Evolutionary conservation across 2,113 vertebrate genomes (phyloP).

Genomic region (Lophius piscatorius): DNA sequence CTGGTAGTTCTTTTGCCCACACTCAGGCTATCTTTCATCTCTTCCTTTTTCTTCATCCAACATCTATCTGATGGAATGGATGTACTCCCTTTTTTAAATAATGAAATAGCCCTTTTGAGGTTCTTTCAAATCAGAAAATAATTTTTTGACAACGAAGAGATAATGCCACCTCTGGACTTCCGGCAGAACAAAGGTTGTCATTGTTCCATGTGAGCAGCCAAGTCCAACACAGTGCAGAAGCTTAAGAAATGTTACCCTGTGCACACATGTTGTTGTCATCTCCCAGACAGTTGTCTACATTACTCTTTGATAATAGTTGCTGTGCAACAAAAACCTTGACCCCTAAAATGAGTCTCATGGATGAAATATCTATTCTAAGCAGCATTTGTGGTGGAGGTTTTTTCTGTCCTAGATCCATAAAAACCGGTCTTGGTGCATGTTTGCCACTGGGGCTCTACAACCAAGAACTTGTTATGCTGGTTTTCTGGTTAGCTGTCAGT

Average conservation of each 20-base stretch:
- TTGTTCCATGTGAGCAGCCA: constrained; percentile 18
- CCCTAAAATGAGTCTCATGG: not conserved
- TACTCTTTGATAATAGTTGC: not conserved
- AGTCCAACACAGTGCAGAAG: not conserved
- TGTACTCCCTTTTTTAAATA: constrained; percentile 55
- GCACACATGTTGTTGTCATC: not conserved
- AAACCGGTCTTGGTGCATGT: constrained; percentile 65
- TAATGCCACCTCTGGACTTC: constrained; percentile 20
- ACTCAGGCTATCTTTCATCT: constrained; percentile 65
- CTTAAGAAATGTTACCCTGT: not conserved
- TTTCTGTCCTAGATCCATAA: constrained; percentile 38
- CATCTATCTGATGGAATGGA: constrained; percentile 71
- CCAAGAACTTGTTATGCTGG: constrained; percentile 45
- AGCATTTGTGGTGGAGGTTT: constrained; percentile 12
- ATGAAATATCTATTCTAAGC: constrained; percentile 29
- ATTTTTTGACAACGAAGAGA: constrained; percentile 42
- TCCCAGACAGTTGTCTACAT: constrained; percentile 7
- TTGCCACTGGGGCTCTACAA: not conserved
- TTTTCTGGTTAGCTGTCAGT: no score
- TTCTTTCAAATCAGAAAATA: constrained; percentile 64
- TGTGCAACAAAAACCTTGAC: not conserved
- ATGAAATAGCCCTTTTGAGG: constrained; percentile 35
- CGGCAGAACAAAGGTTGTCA: constrained; percentile 18
- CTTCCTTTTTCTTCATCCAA: constrained; percentile 62
- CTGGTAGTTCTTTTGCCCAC: constrained; percentile 44